Percentiles rank a stretch among this genome's conserved stretches.
Conservation (phyloP, 2,888 invertebrate genomes). For the Amphipyra tragopoginis region DNA sequence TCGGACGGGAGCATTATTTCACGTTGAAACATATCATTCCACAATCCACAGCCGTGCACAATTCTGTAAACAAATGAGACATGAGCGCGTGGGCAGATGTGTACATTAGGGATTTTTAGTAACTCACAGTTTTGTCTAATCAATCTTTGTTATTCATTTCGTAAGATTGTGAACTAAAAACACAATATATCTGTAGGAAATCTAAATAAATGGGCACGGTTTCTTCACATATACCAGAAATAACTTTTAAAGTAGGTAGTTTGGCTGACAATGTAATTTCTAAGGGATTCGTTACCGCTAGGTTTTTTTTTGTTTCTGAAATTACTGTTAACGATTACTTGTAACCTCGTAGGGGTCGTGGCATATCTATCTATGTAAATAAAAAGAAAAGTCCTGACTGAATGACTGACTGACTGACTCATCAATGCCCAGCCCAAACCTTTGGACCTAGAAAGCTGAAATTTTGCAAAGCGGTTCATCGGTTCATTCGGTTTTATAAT, state of each 20-base stretch:
- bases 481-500: too few relatives aligned
- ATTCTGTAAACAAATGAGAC: constrained; percentile 84
- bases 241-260: constrained; percentile 17
- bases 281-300: not conserved
- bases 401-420: too few relatives aligned
- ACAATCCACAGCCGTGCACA: constrained; percentile 78
- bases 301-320: not conserved
- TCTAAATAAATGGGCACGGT: constrained; percentile 30
- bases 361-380: too few relatives aligned
- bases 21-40: constrained; percentile 82
- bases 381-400: too few relatives aligned
- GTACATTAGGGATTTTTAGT: constrained; percentile 77
- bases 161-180: constrained; percentile 38
- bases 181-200: constrained; percentile 29
- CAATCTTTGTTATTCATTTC: constrained; percentile 55
- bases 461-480: too few relatives aligned
- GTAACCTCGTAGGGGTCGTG: too few relatives aligned
- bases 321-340: too few relatives aligned
- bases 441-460: too few relatives aligned
- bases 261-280: not conserved
- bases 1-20: constrained; percentile 79
- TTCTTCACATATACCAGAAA: constrained; percentile 36
- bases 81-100: constrained; percentile 74
- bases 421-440: too few relatives aligned
- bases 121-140: constrained; percentile 67